These are phyloP conservation scores for Geopemphigus sp. DNA, from an alignment of 1,140 invertebrate genomes.

Conservation along the genomic window DNA sequence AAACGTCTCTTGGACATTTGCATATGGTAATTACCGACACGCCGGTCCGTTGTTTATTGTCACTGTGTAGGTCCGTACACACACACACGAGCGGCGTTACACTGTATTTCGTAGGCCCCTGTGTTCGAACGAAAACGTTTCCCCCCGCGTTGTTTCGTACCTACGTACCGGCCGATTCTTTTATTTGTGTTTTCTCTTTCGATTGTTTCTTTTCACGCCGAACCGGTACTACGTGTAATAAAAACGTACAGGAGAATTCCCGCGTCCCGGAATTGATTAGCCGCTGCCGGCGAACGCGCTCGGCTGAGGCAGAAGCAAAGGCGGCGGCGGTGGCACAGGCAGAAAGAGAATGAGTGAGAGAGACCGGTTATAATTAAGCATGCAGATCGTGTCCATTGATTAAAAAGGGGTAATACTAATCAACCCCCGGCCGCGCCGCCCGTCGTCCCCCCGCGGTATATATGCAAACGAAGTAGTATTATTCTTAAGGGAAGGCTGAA, in stretches of 20 bases:
- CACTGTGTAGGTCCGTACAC: neutral
- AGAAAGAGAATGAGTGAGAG: neutral
- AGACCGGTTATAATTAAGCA: conserved; percentile 50
- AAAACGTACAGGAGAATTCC: conserved; percentile 9
- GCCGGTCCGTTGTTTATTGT: conserved; percentile 9
- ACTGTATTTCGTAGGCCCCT: neutral
- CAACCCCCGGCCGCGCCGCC: conserved; percentile 7
- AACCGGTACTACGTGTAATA: conserved; percentile 17
- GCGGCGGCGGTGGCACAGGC: too few relatives aligned
- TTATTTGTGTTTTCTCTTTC: too few relatives aligned
- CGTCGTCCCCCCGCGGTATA: too few relatives aligned
- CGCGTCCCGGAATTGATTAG: conserved; percentile 49
- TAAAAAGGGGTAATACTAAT: conserved; percentile 50
- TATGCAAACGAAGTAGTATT: conserved; percentile 50
- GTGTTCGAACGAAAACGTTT: conserved; percentile 8
- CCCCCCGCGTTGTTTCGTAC: neutral
- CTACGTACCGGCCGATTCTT: too few relatives aligned
- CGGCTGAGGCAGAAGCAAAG: too few relatives aligned
- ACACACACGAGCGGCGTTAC: too few relatives aligned
- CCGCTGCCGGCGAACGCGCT: conserved; percentile 14
- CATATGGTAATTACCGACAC: conserved; percentile 17
- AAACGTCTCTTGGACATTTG: conserved; percentile 41
- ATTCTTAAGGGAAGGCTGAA: conserved; percentile 49
- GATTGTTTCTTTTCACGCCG: neutral
- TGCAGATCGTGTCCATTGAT: conserved; percentile 50